Evolutionary conservation across 2,113 vertebrate species (phyloP), one percentile per base, ranked within the genome.

Genomic region (Acinonyx jubatus): DNA sequence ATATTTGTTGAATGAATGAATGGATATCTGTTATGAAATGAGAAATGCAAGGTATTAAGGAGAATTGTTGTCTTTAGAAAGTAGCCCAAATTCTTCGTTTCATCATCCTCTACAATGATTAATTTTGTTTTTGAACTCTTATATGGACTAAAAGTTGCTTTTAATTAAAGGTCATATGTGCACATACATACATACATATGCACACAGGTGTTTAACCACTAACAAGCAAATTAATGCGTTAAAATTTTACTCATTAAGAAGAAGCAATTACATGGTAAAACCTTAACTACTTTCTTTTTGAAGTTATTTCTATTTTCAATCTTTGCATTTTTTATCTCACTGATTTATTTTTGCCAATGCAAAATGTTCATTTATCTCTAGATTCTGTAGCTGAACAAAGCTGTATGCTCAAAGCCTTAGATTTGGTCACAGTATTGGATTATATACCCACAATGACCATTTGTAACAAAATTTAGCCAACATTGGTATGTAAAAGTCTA

Each of bases 11-110:
- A 96, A 50, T 66, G n/a, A 80, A 48, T 68, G 69, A 68, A 61
- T 68, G 15, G 29, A 45, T 79, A 18, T 38, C 10, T 80, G 57
- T 76, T 89, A n/a, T 79, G 55, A 88, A 88, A 73, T 57, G 31
- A 25, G 27, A 91, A 57, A n/a, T 84, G 5, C 6, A 52, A 63
- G 4, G 19, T 38, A 33, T 57, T 89, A 84, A 80, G 69, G 33
- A 94, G 41, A 94, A 82, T 25, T 83, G 31, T 63, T 86, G 41
- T 81, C 16, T 78, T 90, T 90, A 33, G 23, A 82, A 96, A 93
- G 29, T 29, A 82, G 78, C 6, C 52, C 71, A 78, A 91, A 74
- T 65, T 97, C 19, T 89, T 61, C 68, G 29, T 73, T 94, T 93
- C 33, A 79, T 80, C 23, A 79, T 81, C 14, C 21, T 85, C 25